Percentiles rank a stretch among this genome's conserved stretches.
Evolutionary conservation across 2,797 vertebrate species (phyloP).

Genomic region (Orestias chungarensis): DNA sequence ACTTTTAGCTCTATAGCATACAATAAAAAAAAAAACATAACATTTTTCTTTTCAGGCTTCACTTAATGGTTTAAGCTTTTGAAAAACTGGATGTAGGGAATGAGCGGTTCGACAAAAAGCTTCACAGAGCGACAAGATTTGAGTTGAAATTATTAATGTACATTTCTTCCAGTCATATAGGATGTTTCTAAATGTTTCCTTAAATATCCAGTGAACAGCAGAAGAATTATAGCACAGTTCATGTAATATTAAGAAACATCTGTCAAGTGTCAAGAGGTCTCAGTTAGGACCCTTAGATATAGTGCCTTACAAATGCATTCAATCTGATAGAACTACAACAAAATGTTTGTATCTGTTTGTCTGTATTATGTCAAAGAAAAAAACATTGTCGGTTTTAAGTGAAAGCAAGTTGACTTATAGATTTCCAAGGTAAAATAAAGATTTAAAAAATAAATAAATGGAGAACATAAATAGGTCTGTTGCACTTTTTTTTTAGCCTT

Average conservation of each 20-base stretch:
- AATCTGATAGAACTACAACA: not conserved
- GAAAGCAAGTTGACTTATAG: not conserved
- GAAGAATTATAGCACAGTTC: constrained; percentile 25
- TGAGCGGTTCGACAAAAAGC: constrained; percentile 9
- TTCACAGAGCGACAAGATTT: not conserved
- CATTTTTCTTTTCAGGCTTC: constrained; percentile 16
- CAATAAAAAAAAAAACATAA: constrained; percentile 36
- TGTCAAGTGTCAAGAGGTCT: constrained; percentile 4
- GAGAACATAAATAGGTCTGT: not conserved
- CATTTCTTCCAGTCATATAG: not conserved
- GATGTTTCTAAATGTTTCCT: constrained; percentile 11
- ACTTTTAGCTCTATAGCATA: constrained; percentile 30
- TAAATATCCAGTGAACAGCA: constrained; percentile 9
- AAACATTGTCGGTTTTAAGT: not conserved
- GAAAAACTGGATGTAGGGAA: constrained; percentile 28
- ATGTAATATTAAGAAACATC: constrained; percentile 10
- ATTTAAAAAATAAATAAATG: not conserved
- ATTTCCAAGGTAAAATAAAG: not conserved
- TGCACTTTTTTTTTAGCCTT: not conserved
- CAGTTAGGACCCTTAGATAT: constrained; percentile 21
- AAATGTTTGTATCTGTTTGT: not conserved
- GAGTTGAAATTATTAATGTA: no score
- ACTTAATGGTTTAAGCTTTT: constrained; percentile 39
- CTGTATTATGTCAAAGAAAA: not conserved
- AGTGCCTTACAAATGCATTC: not conserved